Evolutionary conservation across 37 sponge, comb jelly and placozoan species (phyloP), one percentile per base, ranked within the genome.

Genomic region (Crambe crambe): DNA sequence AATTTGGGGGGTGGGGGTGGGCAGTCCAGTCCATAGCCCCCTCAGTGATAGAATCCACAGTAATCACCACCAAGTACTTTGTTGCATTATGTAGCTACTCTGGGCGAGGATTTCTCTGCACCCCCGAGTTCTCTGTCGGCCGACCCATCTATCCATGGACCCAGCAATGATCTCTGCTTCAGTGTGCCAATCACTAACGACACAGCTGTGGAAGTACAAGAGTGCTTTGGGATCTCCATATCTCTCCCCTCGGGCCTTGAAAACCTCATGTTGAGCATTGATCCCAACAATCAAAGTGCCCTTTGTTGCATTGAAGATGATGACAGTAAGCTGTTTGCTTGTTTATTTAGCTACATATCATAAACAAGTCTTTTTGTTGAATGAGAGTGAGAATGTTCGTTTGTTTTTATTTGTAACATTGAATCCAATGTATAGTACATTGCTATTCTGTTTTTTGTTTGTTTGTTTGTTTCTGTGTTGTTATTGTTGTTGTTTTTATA

Each of bases 301-400:
- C 5, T 72, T n/a, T 39, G 72, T 42, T 72, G 59, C 75, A 82
- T 82, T 62, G 37, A 22, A 35, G 75, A 82, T 32, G 74, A 82
- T 74, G 75, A 82, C 44, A 51, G 83, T 82, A 65, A 29, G 83
- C 32, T 58, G 76, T 75, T 12, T 57, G 61, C 30, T 36, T 75
- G 76, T 58, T 36, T 56, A 37, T 75, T 17, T 37, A 18, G 22
- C 58, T 37, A 15, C 56, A 21, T 75, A 34, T 75, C 36, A 22
- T 36, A 69, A 34, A 21, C 39, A 36, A 30, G 63, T 17, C 23
- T 4, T 69, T 25, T 21, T 34, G 21, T n/a, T n/a, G n/a, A n/a
- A n/a, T n/a, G n/a, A n/a, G n/a, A n/a, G n/a, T n/a, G n/a, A n/a
- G n/a, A n/a, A n/a, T n/a, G n/a, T n/a, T n/a, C n/a, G n/a, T n/a